A percentile compares a stretch with the other conserved stretches of the same genome.
Evolutionary conservation across 2,797 vertebrate genomes (phyloP).

Genomic region (Huso huso): DNA sequence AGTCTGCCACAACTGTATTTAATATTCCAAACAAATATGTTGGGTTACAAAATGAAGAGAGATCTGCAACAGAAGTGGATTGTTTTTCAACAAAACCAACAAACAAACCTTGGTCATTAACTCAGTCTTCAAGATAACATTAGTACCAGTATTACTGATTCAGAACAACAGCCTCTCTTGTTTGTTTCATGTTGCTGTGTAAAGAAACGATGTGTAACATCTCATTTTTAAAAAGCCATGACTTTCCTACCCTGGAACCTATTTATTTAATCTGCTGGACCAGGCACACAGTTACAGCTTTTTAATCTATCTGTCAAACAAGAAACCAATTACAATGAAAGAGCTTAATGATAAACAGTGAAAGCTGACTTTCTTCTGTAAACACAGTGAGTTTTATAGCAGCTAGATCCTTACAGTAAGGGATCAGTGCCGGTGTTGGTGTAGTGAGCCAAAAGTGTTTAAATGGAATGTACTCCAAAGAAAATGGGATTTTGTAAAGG

Average conservation of each 20-base stretch:
- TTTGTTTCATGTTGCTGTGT: slow-evolving; percentile 2
- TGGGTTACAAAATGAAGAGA: no score
- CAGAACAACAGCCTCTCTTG: slow-evolving; percentile 2
- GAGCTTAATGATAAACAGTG: slow-evolving; percentile 51
- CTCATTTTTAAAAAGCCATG: background rate
- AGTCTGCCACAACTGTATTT: no score
- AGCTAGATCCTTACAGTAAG: no score
- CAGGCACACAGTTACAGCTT: slow-evolving; percentile 67
- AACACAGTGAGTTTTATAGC: background rate
- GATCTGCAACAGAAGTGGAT: no score
- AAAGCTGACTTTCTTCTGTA: background rate
- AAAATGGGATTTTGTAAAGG: no score
- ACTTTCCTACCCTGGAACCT: background rate
- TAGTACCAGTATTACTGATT: background rate
- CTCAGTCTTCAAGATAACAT: no score
- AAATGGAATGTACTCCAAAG: no score
- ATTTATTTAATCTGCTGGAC: slow-evolving; percentile 68
- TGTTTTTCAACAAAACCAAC: no score
- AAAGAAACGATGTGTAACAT: background rate
- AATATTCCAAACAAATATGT: no score
- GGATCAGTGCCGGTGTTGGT: no score
- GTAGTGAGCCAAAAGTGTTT: no score
- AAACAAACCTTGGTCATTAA: no score
- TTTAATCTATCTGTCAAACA: slow-evolving; percentile 75
- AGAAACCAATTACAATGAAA: slow-evolving; percentile 70